These are phyloP conservation scores for Struthio camelus DNA, from an alignment of 2,113 vertebrate species.

Conservation along the genomic window DNA sequence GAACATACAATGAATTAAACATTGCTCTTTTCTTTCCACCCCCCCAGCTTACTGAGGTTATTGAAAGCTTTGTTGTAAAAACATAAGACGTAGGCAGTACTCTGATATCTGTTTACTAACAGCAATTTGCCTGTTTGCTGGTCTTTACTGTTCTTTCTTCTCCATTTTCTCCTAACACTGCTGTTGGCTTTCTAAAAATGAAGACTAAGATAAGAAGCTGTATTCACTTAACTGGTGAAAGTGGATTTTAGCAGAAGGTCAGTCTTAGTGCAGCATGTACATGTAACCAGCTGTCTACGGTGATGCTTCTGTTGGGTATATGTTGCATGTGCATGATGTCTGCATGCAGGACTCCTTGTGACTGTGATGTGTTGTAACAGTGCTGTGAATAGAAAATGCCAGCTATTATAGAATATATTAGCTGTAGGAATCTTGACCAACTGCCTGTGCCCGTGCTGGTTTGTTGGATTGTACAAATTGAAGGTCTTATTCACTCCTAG, in stretches of 20 bases:
- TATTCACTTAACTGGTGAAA: constrained; percentile 76
- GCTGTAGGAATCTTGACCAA: background rate
- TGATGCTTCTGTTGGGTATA: constrained; percentile 67
- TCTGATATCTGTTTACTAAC: constrained; percentile 47
- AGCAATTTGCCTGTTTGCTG: constrained; percentile 58
- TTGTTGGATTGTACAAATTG: background rate
- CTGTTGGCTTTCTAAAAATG: constrained; percentile 80
- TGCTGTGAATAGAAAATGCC: background rate
- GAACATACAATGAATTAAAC: background rate
- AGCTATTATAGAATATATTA: background rate
- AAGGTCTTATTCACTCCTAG: background rate
- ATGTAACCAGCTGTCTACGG: constrained; percentile 68
- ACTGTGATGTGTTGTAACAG: background rate
- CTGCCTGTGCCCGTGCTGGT: background rate
- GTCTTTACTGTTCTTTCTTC: constrained; percentile 66
- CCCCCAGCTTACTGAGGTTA: background rate
- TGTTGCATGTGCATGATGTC: constrained; percentile 69
- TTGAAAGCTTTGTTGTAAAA: constrained; percentile 32
- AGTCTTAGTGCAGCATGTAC: constrained; percentile 63
- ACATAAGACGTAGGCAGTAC: constrained; percentile 30
- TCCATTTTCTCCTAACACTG: constrained; percentile 74
- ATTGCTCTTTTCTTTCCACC: background rate
- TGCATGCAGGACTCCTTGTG: constrained; percentile 43
- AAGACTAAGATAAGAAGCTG: constrained; percentile 79
- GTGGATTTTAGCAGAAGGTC: constrained; percentile 78